phyloP scores from a whole-genome alignment of 2,113 vertebrate species.

The Phyllopteryx taeniolatus region DNA sequence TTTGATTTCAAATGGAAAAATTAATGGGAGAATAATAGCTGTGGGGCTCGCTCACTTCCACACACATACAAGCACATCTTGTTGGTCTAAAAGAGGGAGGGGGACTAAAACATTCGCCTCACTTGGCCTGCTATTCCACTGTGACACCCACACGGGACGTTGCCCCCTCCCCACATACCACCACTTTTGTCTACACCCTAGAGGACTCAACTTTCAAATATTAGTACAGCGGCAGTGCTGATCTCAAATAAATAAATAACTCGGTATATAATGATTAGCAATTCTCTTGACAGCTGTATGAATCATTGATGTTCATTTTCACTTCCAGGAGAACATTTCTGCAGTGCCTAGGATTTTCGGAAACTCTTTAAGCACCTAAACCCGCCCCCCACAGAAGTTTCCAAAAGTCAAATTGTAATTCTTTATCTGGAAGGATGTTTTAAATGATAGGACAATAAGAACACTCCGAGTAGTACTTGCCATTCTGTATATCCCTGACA shows the following conservation, averaged over 20 bases:
- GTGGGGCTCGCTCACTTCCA: constrained; percentile 59
- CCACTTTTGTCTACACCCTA: constrained; percentile 45
- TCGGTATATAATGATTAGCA: constrained; percentile 59
- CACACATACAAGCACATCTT: constrained; percentile 50
- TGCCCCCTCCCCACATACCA: not conserved
- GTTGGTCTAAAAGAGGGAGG: constrained; percentile 39
- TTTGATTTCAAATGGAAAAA: constrained; percentile 82
- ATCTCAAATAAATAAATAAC: constrained; percentile 71
- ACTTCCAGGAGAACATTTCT: constrained; percentile 65
- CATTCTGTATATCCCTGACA: constrained; percentile 12
- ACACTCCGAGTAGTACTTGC: constrained; percentile 2
- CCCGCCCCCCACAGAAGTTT: not conserved
- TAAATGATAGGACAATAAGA: not conserved
- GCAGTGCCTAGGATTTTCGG: constrained; percentile 53
- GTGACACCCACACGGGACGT: constrained; percentile 47
- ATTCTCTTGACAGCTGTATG: constrained; percentile 51
- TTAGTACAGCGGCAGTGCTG: constrained; percentile 64
- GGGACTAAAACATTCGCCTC: constrained; percentile 25
- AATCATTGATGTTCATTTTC: constrained; percentile 64
- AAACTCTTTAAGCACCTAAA: constrained; percentile 44
- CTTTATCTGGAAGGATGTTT: not conserved
- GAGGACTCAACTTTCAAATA: constrained; percentile 74
- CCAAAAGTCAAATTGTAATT: not conserved
- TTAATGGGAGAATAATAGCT: constrained; percentile 80
- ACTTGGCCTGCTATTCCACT: constrained; percentile 54